A percentile compares a stretch with the other conserved stretches of the same genome.
Evolutionary conservation across 2,113 vertebrate genomes (phyloP).

Genomic region (Tachuris rubrigastra): DNA sequence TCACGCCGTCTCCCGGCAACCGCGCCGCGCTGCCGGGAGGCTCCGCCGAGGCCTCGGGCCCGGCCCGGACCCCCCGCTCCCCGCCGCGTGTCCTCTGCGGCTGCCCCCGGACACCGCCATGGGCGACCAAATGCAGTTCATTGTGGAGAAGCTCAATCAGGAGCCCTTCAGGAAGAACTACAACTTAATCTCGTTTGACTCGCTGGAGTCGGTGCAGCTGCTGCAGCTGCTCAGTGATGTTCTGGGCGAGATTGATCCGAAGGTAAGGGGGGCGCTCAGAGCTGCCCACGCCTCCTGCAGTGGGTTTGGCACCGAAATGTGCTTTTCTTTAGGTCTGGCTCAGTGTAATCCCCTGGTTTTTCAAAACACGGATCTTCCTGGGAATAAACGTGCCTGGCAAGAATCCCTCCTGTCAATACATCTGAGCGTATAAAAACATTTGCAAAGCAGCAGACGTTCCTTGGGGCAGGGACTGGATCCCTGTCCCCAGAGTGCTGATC

Average conservation of each 20-base stretch:
- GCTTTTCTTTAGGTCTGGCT: not conserved
- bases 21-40: conserved; percentile 4
- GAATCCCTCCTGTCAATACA: not conserved
- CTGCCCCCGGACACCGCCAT: conserved; percentile 68
- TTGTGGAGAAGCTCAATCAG: conserved; percentile 92
- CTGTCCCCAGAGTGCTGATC: not conserved
- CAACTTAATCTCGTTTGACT: conserved; percentile 96
- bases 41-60: not conserved
- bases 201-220: conserved; percentile 88
- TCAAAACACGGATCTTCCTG: not conserved
- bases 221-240: conserved; percentile 93
- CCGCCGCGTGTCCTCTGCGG: not conserved
- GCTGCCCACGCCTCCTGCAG: not conserved
- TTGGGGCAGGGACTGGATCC: not conserved
- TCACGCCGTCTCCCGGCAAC: not conserved
- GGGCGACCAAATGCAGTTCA: conserved; percentile 94
- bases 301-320: not conserved
- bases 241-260: conserved; percentile 93
- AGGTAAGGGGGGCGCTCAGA: conserved; percentile 76
- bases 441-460: conserved; percentile 7
- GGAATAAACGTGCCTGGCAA: not conserved
- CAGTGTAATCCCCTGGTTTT: not conserved
- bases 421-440: not conserved
- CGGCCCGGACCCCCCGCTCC: not conserved
- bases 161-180: conserved; percentile 95